Conservation (phyloP, 2,888 invertebrate genomes). For the Caenorhabditis sinica region DNA sequence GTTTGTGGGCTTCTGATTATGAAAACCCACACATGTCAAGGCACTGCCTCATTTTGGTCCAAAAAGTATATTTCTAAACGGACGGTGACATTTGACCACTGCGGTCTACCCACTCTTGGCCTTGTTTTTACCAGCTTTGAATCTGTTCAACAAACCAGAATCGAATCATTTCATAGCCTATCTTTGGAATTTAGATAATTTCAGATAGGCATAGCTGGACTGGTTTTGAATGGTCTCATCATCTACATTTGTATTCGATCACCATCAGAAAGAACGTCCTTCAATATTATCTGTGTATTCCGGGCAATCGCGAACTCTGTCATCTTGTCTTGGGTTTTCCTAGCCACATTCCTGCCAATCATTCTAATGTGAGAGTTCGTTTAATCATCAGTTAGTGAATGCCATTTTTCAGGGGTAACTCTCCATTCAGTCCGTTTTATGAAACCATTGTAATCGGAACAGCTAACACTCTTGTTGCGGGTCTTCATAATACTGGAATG, state of each 20-base stretch:
- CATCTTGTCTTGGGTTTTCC: slow-evolving; percentile 27
- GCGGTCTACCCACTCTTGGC: no score
- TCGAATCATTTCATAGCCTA: not conserved
- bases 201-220: slow-evolving; percentile 32
- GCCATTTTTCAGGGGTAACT: slow-evolving; percentile 16
- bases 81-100: no score
- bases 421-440: slow-evolving; percentile 34
- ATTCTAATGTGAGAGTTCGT: slow-evolving; percentile 17
- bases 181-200: not conserved
- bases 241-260: slow-evolving; percentile 33
- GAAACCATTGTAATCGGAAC: slow-evolving; percentile 24
- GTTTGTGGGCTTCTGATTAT: no score
- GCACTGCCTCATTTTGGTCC: no score
- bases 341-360: slow-evolving; percentile 25
- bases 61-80: no score
- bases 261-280: slow-evolving; percentile 30
- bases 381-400: not conserved
- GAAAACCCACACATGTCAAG: no score
- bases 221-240: slow-evolving; percentile 7
- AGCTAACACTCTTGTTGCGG: slow-evolving; percentile 20
- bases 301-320: slow-evolving; percentile 10
- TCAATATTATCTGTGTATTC: slow-evolving; percentile 47
- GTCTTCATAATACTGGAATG: slow-evolving; percentile 29
- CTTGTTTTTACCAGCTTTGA: no score
- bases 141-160: no score